Evolutionary conservation across 2,888 invertebrate genomes (phyloP).

Genomic region (Carterocephalus palaemon): DNA sequence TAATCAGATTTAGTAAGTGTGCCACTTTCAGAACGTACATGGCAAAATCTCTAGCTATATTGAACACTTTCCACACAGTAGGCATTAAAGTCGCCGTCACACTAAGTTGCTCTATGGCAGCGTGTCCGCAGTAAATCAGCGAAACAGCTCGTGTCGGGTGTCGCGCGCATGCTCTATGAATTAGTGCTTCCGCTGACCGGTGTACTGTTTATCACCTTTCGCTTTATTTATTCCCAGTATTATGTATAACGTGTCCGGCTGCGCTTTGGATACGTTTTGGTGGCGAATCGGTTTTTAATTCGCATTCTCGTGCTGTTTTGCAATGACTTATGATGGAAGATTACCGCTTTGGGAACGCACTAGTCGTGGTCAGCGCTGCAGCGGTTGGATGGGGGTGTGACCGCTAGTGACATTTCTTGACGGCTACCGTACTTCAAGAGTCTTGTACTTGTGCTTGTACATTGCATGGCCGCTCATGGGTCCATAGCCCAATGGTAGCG

Average conservation of each 20-base stretch:
- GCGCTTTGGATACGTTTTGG: constrained; percentile 10
- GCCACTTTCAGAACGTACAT: too few species aligned
- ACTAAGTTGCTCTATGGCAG: constrained; percentile 18
- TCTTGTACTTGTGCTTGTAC: too few species aligned
- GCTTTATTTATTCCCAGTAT: constrained; percentile 22
- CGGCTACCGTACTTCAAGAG: too few species aligned
- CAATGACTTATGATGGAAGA: too few species aligned
- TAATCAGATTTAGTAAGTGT: too few species aligned
- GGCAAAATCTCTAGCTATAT: too few species aligned
- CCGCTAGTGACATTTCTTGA: too few species aligned
- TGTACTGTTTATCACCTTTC: constrained; percentile 24
- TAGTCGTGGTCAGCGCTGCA: too few species aligned
- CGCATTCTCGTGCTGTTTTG: not conserved
- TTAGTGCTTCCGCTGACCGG: constrained; percentile 35
- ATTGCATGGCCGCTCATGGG: too few species aligned
- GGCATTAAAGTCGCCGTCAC: constrained; percentile 32
- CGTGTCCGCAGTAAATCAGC: constrained; percentile 24
- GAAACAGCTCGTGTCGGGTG: constrained; percentile 25
- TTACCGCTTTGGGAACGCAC: too few species aligned
- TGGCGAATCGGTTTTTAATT: constrained; percentile 6
- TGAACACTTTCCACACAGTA: not conserved
- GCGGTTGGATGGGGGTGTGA: too few species aligned
- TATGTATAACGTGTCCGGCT: constrained; percentile 19
- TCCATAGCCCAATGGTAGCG: too few species aligned
- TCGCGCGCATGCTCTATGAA: constrained; percentile 40